Evolutionary conservation across 2,113 vertebrate genomes (phyloP).

Genomic region (Poecilia latipinna): DNA sequence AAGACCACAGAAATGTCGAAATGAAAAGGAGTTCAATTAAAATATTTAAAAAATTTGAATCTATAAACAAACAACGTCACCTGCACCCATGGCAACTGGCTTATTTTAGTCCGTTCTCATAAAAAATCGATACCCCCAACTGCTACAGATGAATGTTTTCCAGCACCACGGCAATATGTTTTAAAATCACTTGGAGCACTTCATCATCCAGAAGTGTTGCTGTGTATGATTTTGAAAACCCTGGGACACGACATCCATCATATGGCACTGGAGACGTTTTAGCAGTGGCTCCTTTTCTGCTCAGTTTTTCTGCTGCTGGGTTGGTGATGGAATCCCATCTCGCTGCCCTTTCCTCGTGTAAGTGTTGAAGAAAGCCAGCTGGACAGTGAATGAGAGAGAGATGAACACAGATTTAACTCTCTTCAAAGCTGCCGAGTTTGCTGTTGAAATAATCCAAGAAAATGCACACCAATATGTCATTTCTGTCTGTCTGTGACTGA

Average conservation of each 20-base stretch:
- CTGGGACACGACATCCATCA: slow-evolving; percentile 7
- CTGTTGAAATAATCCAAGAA: background rate
- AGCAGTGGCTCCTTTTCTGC: slow-evolving; percentile 2
- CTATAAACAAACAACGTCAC: slow-evolving; percentile 21
- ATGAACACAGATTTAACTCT: slow-evolving; percentile 9
- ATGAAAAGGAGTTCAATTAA: slow-evolving; percentile 1
- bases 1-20: background rate
- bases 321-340: slow-evolving; percentile 36
- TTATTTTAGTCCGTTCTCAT: slow-evolving; percentile 30
- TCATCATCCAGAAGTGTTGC: background rate
- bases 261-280: background rate
- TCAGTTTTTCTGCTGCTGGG: slow-evolving; percentile 45
- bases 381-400: slow-evolving; percentile 57
- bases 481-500: background rate
- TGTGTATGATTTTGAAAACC: slow-evolving; percentile 2
- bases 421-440: background rate
- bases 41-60: slow-evolving; percentile 11
- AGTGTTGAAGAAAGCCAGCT: slow-evolving; percentile 67
- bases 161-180: slow-evolving; percentile 5
- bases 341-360: slow-evolving; percentile 29
- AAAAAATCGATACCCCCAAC: slow-evolving; percentile 36
- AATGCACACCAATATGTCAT: background rate
- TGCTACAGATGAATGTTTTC: slow-evolving; percentile 6
- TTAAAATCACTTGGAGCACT: slow-evolving; percentile 17
- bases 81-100: slow-evolving; percentile 56